Evolutionary conservation across 2,888 invertebrate species (phyloP).

Genomic region (Amitus sp.): DNA sequence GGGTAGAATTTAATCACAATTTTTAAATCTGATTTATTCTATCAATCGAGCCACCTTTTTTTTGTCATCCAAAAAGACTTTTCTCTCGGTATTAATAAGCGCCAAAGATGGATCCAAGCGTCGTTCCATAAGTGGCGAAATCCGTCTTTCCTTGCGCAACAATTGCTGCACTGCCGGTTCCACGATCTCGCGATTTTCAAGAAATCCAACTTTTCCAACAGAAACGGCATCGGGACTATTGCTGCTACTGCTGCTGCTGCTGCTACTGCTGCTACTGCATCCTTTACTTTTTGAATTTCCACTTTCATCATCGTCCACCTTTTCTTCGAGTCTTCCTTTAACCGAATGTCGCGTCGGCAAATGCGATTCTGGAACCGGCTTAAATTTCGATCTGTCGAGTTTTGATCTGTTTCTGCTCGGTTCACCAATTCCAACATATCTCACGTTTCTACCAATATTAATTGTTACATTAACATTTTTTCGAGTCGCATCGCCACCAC

Average conservation of each 20-base stretch:
- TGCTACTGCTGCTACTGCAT: too few relatives aligned
- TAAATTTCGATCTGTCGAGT: conserved; percentile 57
- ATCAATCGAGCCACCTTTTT: too few relatives aligned
- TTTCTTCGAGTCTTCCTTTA: conserved; percentile 83
- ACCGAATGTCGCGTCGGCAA: conserved; percentile 77
- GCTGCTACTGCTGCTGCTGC: too few relatives aligned
- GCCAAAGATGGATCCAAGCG: conserved; percentile 44
- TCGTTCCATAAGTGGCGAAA: conserved; percentile 54
- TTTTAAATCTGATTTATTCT: too few relatives aligned
- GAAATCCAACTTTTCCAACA: too few relatives aligned
- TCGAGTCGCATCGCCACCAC: conserved; percentile 43
- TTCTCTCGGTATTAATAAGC: conserved; percentile 55
- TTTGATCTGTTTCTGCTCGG: conserved; percentile 58
- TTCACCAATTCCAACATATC: conserved; percentile 61
- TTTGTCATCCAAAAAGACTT: conserved; percentile 59
- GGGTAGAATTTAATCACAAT: too few relatives aligned
- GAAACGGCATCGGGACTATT: too few relatives aligned
- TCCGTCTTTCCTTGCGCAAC: conserved; percentile 51
- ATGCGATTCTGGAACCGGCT: conserved; percentile 50
- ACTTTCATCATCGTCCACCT: conserved; percentile 74
- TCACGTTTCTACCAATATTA: conserved; percentile 58
- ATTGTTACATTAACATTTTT: conserved; percentile 62
- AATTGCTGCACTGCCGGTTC: too few relatives aligned
- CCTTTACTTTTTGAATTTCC: too few relatives aligned
- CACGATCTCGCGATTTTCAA: conserved; percentile 69